These are phyloP conservation scores for Epistrophe eligans DNA, from an alignment of 2,888 invertebrate genomes.

Conservation along the genomic window DNA sequence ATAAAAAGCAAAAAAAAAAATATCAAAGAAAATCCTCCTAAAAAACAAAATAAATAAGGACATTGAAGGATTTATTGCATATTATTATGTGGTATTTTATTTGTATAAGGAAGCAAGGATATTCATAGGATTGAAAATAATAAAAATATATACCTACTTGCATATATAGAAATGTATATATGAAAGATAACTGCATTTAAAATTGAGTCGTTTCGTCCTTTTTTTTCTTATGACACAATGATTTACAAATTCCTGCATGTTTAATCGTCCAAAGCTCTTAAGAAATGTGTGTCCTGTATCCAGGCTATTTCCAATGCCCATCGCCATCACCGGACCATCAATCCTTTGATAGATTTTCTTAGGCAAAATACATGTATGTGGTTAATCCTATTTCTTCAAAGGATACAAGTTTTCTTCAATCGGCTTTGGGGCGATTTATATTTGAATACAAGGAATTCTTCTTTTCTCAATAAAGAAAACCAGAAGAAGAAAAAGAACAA, in stretches of 20 bases:
- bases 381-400: constrained; percentile 38
- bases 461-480: not conserved
- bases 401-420: constrained; percentile 17
- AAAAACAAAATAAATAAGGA: constrained; percentile 6
- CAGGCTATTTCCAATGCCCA: constrained; percentile 14
- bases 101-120: constrained; percentile 49
- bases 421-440: constrained; percentile 40
- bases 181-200: constrained; percentile 65
- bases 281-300: not conserved
- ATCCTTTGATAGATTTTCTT: constrained; percentile 63
- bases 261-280: constrained; percentile 39
- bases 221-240: not conserved
- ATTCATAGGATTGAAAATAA: constrained; percentile 36
- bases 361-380: constrained; percentile 32
- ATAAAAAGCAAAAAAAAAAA: constrained; percentile 24
- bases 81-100: constrained; percentile 37
- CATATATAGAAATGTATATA: not conserved
- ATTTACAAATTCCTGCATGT: not conserved
- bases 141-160: constrained; percentile 47
- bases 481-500: not conserved
- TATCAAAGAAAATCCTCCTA: not conserved
- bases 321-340: not conserved
- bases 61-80: constrained; percentile 47
- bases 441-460: constrained; percentile 37
- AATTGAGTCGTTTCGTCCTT: constrained; percentile 42